phyloP scores from a whole-genome alignment of 2,113 vertebrate genomes.

The Dipodomys spectabilis region DNA sequence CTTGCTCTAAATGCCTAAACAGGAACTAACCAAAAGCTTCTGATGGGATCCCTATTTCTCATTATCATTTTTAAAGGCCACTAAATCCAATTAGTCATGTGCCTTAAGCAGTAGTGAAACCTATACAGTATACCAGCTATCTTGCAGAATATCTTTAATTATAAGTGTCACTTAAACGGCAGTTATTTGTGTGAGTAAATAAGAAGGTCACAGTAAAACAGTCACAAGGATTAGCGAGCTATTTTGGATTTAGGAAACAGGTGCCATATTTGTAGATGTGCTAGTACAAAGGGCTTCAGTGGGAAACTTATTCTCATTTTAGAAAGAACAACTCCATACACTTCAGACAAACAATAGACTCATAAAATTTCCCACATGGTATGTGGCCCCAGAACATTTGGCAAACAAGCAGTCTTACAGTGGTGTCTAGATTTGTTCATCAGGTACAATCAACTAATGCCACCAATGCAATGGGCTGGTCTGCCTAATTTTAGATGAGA shows the following conservation, averaged over 20 bases:
- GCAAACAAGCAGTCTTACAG: not conserved
- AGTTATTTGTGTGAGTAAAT: not conserved
- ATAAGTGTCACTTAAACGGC: not conserved
- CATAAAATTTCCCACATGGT: not conserved
- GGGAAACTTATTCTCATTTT: not conserved
- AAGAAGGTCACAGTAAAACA: not conserved
- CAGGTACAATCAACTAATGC: not conserved
- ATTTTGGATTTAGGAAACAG: not conserved
- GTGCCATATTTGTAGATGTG: not conserved
- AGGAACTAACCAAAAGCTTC: not conserved
- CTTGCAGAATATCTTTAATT: not conserved
- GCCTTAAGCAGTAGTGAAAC: fast-evolving
- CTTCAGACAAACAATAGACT: not conserved
- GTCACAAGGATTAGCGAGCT: not conserved
- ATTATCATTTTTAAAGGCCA: not conserved
- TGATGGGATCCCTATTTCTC: not conserved
- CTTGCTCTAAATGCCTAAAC: fast-evolving
- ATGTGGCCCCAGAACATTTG: not conserved
- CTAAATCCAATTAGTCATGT: not conserved
- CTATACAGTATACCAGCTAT: not conserved
- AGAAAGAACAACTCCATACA: not conserved
- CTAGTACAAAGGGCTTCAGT: not conserved
- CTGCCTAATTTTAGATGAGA: not conserved
- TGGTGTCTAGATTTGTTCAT: not conserved
- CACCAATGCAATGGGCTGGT: not conserved